Percentiles rank a stretch among this genome's conserved stretches.
These are phyloP conservation scores for Okamejei kenojei DNA, from an alignment of 2,797 vertebrate genomes.

Conservation along the genomic window DNA sequence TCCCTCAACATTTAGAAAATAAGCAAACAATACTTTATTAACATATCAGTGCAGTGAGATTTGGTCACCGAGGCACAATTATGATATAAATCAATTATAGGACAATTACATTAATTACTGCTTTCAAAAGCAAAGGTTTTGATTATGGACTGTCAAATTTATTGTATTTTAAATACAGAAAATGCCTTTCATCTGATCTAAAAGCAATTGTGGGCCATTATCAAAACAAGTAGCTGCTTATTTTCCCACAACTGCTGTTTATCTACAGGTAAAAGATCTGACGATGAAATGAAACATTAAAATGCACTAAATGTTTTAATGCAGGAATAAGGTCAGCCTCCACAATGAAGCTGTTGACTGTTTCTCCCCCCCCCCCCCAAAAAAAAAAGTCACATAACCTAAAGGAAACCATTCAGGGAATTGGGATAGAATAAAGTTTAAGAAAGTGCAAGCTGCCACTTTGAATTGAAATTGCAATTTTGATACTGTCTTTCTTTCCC, in stretches of 20 bases:
- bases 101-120: slow-evolving; percentile 29
- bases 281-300: neutral
- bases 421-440: neutral
- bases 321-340: neutral
- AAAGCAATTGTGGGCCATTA: neutral
- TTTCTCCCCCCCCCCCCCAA: too few relatives aligned
- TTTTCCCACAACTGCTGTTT: slow-evolving; percentile 8
- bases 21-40: slow-evolving; percentile 36
- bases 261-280: slow-evolving; percentile 28
- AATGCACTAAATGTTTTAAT: slow-evolving; percentile 6
- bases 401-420: neutral
- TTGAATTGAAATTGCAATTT: slow-evolving; percentile 18
- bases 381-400: neutral
- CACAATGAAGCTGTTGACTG: neutral
- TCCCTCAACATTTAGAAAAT: slow-evolving; percentile 15
- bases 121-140: slow-evolving; percentile 17
- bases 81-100: slow-evolving; percentile 27
- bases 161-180: slow-evolving; percentile 2
- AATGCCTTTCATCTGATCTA: slow-evolving; percentile 10
- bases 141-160: slow-evolving; percentile 36
- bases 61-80: slow-evolving; percentile 37
- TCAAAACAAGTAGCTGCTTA: neutral
- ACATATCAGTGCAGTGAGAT: slow-evolving; percentile 36
- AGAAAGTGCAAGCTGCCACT: slow-evolving; percentile 34
- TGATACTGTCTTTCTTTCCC: slow-evolving; percentile 6